Evolutionary conservation across 2,113 vertebrate genomes (phyloP).

Genomic region (Bettongia penicillata): DNA sequence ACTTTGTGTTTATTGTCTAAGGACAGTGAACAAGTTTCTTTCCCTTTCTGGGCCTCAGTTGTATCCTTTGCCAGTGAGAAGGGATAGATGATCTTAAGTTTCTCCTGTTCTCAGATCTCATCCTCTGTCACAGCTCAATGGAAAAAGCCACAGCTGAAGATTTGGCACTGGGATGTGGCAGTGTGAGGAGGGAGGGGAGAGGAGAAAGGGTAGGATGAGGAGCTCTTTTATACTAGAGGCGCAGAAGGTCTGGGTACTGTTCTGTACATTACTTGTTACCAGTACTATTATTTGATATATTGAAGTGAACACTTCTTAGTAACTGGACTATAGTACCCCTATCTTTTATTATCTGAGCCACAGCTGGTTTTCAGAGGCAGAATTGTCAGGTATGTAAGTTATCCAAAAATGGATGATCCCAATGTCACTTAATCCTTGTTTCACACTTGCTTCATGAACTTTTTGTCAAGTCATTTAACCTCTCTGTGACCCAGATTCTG

Average conservation of each 20-base stretch:
- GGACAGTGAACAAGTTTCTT: background rate
- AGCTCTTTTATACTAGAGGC: background rate
- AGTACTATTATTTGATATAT: background rate
- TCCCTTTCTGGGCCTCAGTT: background rate
- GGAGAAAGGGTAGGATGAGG: background rate
- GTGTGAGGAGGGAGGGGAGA: too few species aligned
- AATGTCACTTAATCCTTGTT: background rate
- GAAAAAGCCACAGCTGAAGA: background rate
- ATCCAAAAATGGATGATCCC: background rate
- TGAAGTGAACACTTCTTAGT: background rate
- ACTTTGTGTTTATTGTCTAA: background rate
- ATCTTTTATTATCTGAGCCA: background rate
- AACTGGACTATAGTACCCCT: background rate
- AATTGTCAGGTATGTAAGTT: background rate
- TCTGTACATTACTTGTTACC: background rate
- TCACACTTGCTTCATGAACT: background rate
- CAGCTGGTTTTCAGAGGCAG: background rate
- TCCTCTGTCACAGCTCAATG: background rate
- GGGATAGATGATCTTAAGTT: background rate
- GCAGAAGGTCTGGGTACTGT: background rate
- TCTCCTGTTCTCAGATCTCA: background rate
- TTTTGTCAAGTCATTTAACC: background rate
- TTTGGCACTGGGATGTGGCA: background rate
- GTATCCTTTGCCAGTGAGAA: background rate
- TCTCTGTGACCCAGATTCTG: slow-evolving; percentile 39